A percentile compares a stretch with the other conserved stretches of the same genome.
phyloP scores from a whole-genome alignment of 2,888 invertebrate genomes.

The Tenthredo livida region DNA sequence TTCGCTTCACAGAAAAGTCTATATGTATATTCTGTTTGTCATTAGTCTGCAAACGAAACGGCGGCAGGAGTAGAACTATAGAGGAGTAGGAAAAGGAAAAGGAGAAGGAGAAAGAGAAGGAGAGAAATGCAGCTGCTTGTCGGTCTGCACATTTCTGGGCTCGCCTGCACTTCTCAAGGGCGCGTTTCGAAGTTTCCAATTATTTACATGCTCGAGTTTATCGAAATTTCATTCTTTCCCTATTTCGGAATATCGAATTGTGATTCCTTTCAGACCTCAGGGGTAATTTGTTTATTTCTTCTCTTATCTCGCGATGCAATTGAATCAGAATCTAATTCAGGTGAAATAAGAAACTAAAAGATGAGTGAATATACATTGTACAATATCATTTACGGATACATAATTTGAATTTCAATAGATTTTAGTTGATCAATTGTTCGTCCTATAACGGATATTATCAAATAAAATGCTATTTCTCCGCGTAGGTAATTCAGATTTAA shows the following conservation, averaged over 20 bases:
- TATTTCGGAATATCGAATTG: background rate
- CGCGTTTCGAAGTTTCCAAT: background rate
- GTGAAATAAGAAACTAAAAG: background rate
- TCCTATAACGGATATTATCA: no score
- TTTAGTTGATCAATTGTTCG: background rate
- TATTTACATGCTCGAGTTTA: background rate
- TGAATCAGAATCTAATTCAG: background rate
- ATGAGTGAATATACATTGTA: background rate
- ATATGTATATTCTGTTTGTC: constrained; percentile 5
- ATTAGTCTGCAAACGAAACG: constrained; percentile 25
- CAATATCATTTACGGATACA: no score
- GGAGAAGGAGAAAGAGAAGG: background rate
- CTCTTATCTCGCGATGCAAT: background rate
- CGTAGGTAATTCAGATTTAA: background rate
- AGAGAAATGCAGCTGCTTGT: constrained; percentile 11
- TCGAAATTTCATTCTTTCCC: background rate
- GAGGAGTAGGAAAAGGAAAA: no score
- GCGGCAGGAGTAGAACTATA: background rate
- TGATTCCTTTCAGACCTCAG: background rate
- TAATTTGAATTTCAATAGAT: background rate
- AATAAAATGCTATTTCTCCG: background rate
- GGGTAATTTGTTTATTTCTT: background rate
- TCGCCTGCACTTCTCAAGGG: constrained; percentile 6
- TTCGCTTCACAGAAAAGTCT: constrained; percentile 11
- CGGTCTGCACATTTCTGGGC: background rate